Percentiles rank a stretch among this genome's conserved stretches.
Evolutionary conservation across 2,797 vertebrate species (phyloP).

Genomic region (Pseudocheirus occidentalis): DNA sequence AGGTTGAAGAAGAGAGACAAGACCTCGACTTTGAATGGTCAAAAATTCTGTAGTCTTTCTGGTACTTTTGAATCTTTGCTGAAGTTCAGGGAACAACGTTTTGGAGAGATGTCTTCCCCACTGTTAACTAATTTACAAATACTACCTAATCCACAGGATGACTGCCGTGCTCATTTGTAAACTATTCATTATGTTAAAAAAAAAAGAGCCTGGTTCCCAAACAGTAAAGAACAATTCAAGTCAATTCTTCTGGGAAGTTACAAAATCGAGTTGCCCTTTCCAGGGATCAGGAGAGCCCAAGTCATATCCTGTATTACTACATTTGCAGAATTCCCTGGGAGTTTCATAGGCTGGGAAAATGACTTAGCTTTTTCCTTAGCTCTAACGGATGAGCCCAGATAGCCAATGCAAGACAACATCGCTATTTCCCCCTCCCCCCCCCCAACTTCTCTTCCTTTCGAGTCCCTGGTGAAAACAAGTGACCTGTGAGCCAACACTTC

Average conservation of each 20-base stretch:
- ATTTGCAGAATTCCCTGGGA: constrained; percentile 43
- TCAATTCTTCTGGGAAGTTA: constrained; percentile 33
- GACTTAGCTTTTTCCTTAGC: constrained; percentile 48
- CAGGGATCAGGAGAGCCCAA: constrained; percentile 16
- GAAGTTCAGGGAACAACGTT: background rate
- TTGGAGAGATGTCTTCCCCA: background rate
- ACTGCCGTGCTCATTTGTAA: background rate
- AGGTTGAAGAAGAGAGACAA: background rate
- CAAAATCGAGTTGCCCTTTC: constrained; percentile 32
- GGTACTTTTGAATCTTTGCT: background rate
- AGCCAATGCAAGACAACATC: constrained; percentile 43
- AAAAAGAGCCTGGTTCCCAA: background rate
- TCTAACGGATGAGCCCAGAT: constrained; percentile 67
- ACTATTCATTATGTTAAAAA: background rate
- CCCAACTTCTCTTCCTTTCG: constrained; percentile 40
- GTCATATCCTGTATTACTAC: background rate
- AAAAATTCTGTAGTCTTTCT: background rate
- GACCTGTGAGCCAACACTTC: constrained; percentile 36
- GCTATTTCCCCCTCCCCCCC: constrained; percentile 9
- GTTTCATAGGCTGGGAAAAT: constrained; percentile 15
- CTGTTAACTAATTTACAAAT: background rate
- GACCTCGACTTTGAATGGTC: constrained; percentile 2
- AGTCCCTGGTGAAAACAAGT: constrained; percentile 51
- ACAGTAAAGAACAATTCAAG: background rate
- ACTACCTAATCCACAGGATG: background rate